Percentiles rank a stretch among this genome's conserved stretches.
These are phyloP conservation scores for Myotis planiceps DNA, from an alignment of 2,797 vertebrate genomes.

Conservation along the genomic window DNA sequence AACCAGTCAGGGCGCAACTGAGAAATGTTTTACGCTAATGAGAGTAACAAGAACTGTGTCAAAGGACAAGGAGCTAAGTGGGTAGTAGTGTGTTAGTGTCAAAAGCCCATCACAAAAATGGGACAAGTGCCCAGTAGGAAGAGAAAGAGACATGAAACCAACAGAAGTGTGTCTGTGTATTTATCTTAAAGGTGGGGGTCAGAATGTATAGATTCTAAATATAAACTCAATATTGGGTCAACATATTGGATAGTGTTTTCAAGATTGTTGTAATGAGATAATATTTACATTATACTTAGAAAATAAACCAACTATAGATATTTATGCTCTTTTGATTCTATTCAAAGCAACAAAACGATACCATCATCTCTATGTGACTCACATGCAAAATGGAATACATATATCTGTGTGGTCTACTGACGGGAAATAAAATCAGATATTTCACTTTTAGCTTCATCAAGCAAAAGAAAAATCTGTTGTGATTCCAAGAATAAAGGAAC, in stretches of 20 bases:
- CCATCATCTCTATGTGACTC: conserved; percentile 4
- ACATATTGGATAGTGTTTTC: not conserved
- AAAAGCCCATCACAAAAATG: not conserved
- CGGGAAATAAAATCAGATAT: conserved; percentile 51
- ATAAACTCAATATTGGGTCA: not conserved
- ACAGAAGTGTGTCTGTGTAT: not conserved
- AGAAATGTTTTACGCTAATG: not conserved
- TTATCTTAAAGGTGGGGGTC: not conserved
- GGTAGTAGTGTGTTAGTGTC: not conserved
- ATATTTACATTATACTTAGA: not conserved
- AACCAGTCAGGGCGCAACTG: not conserved
- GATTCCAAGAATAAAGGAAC: conserved; percentile 73
- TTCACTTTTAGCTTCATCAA: conserved; percentile 25
- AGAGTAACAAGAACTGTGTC: not conserved
- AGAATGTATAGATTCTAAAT: not conserved
- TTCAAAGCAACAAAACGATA: not conserved
- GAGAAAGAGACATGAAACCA: not conserved
- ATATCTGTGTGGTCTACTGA: not conserved
- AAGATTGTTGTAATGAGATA: not conserved
- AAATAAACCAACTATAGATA: not conserved
- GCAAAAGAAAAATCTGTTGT: conserved; percentile 57
- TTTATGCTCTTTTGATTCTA: not conserved
- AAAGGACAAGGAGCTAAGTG: not conserved
- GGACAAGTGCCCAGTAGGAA: not conserved
- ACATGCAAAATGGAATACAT: not conserved